Conservation (phyloP, 2,797 vertebrate species). For the Mycteria americana region DNA sequence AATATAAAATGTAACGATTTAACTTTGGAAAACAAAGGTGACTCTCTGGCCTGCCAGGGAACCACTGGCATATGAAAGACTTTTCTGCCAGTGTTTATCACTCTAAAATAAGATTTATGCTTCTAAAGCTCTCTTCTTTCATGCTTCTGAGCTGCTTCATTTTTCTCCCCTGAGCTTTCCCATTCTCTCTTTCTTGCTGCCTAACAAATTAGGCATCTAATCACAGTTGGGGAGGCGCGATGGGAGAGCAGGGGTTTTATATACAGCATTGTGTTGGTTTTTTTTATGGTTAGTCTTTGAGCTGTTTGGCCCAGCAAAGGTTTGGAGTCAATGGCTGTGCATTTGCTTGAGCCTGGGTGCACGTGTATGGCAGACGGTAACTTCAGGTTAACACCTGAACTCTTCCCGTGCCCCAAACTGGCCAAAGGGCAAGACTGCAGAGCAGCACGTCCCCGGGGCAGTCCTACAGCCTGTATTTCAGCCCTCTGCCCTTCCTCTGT, state of each 20-base stretch:
- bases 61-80: conserved; percentile 31
- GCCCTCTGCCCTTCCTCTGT: background rate
- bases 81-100: conserved; percentile 16
- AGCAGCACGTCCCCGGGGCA: background rate
- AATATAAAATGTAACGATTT: conserved; percentile 37
- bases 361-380: accelerated
- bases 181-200: conserved; percentile 43
- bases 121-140: conserved; percentile 43
- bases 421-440: background rate
- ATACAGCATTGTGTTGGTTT: background rate
- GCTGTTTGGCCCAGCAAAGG: background rate
- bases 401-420: accelerated
- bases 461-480: background rate
- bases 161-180: conserved; percentile 52
- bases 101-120: conserved; percentile 44
- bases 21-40: conserved; percentile 49
- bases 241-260: conserved; percentile 26
- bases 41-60: conserved; percentile 25
- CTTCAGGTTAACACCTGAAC: background rate
- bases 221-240: background rate
- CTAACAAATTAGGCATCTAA: conserved; percentile 64
- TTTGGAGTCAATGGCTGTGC: background rate
- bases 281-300: background rate
- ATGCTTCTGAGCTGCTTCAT: conserved; percentile 43
- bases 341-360: background rate